Conservation (phyloP, 2,888 invertebrate species). For the Acrocyrtus sp. region DNA sequence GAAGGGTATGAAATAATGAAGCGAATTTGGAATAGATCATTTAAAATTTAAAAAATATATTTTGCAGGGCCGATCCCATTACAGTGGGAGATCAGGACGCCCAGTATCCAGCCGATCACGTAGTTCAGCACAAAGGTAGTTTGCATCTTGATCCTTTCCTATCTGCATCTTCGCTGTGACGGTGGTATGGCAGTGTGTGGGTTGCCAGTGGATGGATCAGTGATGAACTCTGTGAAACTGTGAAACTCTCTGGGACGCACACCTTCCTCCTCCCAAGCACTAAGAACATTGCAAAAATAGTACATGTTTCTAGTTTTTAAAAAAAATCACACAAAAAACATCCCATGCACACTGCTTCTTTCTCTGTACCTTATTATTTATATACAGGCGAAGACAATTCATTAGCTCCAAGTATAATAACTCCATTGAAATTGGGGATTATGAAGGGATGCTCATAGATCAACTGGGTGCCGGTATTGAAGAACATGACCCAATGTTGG, state of each 20-base stretch:
- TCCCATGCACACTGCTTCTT: too few species aligned
- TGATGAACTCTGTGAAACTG: slow-evolving; percentile 10
- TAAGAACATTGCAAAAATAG: slow-evolving; percentile 13
- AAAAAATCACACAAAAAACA: slow-evolving; percentile 16
- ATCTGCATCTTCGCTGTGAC: slow-evolving; percentile 27
- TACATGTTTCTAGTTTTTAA: too few species aligned
- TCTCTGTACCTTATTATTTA: slow-evolving; percentile 25
- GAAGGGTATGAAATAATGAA: slow-evolving; percentile 54
- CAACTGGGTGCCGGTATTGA: slow-evolving; percentile 18
- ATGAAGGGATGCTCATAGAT: slow-evolving; percentile 59
- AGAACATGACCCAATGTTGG: slow-evolving; percentile 35
- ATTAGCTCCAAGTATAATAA: slow-evolving; percentile 50
- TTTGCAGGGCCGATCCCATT: slow-evolving; percentile 50
- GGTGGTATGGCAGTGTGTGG: slow-evolving; percentile 46
- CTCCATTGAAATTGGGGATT: slow-evolving; percentile 60
- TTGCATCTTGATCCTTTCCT: too few species aligned
- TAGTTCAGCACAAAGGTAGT: slow-evolving; percentile 59
- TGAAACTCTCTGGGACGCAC: slow-evolving; percentile 46
- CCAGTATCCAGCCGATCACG: slow-evolving; percentile 42
- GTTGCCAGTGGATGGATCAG: slow-evolving; percentile 46
- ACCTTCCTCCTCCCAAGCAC: slow-evolving; percentile 44
- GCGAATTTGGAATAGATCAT: not conserved
- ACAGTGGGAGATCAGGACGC: slow-evolving; percentile 38
- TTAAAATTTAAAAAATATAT: not conserved
- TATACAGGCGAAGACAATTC: slow-evolving; percentile 53